Base-by-base conservation (phyloP, 2,113 vertebrate species). In the Monopterus albus region DNA sequence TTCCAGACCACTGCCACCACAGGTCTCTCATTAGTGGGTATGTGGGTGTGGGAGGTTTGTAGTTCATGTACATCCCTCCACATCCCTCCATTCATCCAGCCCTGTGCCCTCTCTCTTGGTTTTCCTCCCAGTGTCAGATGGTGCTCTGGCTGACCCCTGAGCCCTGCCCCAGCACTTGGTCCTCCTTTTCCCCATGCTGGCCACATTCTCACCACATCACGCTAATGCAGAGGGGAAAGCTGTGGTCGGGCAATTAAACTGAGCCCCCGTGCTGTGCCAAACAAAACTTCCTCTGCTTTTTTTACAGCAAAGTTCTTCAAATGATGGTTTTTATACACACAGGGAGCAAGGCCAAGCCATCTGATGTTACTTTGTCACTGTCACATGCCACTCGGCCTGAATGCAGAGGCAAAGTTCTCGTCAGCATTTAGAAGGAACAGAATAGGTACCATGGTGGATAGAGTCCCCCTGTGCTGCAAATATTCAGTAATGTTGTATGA, bases 261-360 rank as follows among this genome's bases (percentile, higher is more conserved):
- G 57, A 84, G 84, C 81, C 52, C 78, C 82, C 11, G 57, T 66
- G 62, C 74, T 45, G 58, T 72, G 93, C 92, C 93, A 94, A 94
- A 82, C 79, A 91, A 92, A 92, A 93, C 92, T 93, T 93, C 92
- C 91, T 92, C 82, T 77, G 60, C 71, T 92, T 91, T 92, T 93
- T 92, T 92, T 87, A 89, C 82, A 89, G 91, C 84, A 87, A 82
- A 88, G 66, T 83, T 82, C 84, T 88, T 75, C 75, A 87, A 91
- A 87, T 92, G 84, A 89, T 91, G 91, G 86, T 87, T 92, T 91
- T 91, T 83, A 90, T 88, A 82, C 78, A 68, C 57, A 83, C 73
- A 45, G 84, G 56, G 73, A 79, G 74, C 52, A 15, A 56, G 78
- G 79, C 67, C 53, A 25, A 79, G 62, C 52, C 74, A 52, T 72